A percentile compares a stretch with the other conserved stretches of the same genome.
Evolutionary conservation across 2,113 vertebrate genomes (phyloP).

Genomic region (Cervus canadensis): DNA sequence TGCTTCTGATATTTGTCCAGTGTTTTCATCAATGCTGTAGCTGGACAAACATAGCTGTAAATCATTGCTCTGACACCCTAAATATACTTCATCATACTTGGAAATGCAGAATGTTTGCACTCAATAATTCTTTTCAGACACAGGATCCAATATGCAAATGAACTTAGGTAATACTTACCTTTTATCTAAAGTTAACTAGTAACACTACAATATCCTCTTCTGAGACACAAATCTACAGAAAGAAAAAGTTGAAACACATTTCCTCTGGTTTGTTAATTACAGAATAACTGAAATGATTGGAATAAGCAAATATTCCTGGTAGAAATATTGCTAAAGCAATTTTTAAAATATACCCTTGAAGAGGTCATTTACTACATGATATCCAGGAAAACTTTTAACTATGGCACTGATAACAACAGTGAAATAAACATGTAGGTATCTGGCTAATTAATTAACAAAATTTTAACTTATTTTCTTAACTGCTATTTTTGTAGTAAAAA

Average conservation of each 20-base stretch:
- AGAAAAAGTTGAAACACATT: neutral
- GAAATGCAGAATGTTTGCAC: neutral
- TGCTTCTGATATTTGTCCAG: neutral
- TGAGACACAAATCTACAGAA: neutral
- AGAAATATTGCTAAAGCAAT: neutral
- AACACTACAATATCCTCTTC: neutral
- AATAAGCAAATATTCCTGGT: neutral
- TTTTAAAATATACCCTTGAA: conserved; percentile 20
- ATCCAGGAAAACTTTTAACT: neutral
- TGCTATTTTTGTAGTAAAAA: conserved; percentile 11
- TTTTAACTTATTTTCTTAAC: conserved; percentile 10
- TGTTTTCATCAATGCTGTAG: neutral
- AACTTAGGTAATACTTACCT: neutral
- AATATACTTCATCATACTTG: neutral
- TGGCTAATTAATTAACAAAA: neutral
- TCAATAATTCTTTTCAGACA: neutral
- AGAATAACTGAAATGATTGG: neutral
- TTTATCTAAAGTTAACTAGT: neutral
- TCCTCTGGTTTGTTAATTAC: neutral
- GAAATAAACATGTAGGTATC: neutral
- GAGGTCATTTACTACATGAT: neutral
- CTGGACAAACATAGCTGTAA: neutral
- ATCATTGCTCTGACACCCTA: neutral
- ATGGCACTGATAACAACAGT: neutral
- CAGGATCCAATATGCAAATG: neutral